Conservation (phyloP, 2,113 vertebrate species). For the Hippopotamus amphibius region DNA sequence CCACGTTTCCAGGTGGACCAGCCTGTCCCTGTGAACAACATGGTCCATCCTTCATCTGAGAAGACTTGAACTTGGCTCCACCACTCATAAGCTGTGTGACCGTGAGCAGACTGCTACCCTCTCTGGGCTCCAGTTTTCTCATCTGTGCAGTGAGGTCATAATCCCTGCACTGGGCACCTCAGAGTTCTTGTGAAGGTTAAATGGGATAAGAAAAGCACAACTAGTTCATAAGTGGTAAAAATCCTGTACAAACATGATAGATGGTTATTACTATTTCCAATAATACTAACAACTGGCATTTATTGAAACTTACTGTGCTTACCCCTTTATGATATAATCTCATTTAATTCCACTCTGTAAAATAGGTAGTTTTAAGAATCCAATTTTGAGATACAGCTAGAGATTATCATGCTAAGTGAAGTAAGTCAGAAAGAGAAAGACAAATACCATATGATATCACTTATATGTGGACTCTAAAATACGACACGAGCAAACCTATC, state of each 20-base stretch:
- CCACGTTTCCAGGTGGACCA: rapidly evolving
- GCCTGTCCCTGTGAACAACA: neutral
- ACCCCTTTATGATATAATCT: neutral
- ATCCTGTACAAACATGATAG: neutral
- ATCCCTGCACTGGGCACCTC: neutral
- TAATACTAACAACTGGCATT: neutral
- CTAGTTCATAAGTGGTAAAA: neutral
- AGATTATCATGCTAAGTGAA: neutral
- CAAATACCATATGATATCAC: neutral
- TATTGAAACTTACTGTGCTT: neutral
- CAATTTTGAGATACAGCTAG: neutral
- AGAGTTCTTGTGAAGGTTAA: neutral
- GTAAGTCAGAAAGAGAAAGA: neutral
- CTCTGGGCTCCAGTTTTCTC: neutral
- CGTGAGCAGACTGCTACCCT: neutral
- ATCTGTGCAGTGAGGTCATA: neutral
- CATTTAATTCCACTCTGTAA: neutral
- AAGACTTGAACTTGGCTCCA: neutral
- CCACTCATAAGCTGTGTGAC: neutral
- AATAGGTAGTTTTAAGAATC: neutral
- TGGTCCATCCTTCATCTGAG: neutral
- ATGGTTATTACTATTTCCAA: neutral
- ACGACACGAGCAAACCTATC: neutral
- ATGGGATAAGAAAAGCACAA: neutral
- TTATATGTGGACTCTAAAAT: neutral